These are phyloP conservation scores for Andricus quercusramuli DNA, from an alignment of 2,888 invertebrate genomes.

Conservation along the genomic window DNA sequence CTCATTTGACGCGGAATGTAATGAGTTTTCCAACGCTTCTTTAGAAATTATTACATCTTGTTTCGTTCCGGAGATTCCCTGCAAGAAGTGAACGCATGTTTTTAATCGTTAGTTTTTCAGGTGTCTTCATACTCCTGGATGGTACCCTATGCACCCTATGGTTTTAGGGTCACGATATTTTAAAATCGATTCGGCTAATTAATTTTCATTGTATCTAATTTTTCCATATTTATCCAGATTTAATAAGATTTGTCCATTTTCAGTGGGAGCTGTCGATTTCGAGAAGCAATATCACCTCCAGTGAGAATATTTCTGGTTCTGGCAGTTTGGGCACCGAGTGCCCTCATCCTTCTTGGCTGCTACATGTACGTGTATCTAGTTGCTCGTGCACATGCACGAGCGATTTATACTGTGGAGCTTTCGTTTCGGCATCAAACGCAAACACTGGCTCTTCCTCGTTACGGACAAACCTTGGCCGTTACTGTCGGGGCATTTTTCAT, in stretches of 20 bases:
- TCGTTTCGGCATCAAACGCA: slow-evolving; percentile 79
- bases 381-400: slow-evolving; percentile 83
- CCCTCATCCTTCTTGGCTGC: slow-evolving; percentile 81
- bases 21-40: too few relatives aligned
- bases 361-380: slow-evolving; percentile 84
- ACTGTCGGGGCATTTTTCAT: slow-evolving; percentile 83
- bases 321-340: slow-evolving; percentile 83
- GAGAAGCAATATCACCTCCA: slow-evolving; percentile 79
- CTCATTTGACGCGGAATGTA: too few relatives aligned
- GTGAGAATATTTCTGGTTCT: slow-evolving; percentile 82
- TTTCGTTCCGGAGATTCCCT: too few relatives aligned
- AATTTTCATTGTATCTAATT: too few relatives aligned
- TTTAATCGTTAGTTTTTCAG: too few relatives aligned
- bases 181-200: background rate
- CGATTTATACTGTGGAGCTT: slow-evolving; percentile 83
- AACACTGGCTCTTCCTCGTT: slow-evolving; percentile 79
- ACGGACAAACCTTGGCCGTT: slow-evolving; percentile 83
- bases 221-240: background rate
- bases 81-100: too few relatives aligned
- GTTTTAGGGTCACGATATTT: background rate
- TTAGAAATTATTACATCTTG: too few relatives aligned
- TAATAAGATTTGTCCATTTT: slow-evolving; percentile 56
- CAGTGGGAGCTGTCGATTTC: slow-evolving; percentile 80
- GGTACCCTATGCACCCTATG: too few relatives aligned
- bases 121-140: too few relatives aligned